Evolutionary conservation across 2,888 invertebrate species (phyloP).

Genomic region (Noctuana brunneofusca): DNA sequence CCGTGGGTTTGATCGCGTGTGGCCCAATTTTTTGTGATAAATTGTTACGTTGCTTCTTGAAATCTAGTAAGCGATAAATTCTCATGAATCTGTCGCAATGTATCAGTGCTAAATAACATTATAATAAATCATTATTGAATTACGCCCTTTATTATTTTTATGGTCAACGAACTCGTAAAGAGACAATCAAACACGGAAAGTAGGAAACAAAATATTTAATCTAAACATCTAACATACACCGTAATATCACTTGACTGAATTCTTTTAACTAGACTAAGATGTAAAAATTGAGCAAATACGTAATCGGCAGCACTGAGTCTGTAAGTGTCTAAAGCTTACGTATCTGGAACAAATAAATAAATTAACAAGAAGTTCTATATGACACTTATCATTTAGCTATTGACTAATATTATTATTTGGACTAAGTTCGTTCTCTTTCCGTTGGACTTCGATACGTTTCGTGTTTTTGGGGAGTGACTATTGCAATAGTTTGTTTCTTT

Average conservation of each 20-base stretch:
- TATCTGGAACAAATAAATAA: conserved; percentile 59
- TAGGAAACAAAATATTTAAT: conserved; percentile 67
- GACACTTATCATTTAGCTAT: conserved; percentile 72
- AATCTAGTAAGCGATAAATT: conserved; percentile 39
- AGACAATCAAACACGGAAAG: conserved; percentile 23
- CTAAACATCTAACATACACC: conserved; percentile 78
- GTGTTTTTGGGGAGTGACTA: conserved; percentile 44
- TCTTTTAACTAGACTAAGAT: conserved; percentile 54
- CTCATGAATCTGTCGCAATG: not conserved
- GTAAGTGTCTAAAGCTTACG: conserved; percentile 41
- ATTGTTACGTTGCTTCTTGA: conserved; percentile 43
- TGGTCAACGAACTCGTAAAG: not conserved
- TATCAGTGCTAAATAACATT: not conserved
- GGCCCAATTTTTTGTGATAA: conserved; percentile 47
- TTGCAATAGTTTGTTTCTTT: conserved; percentile 50
- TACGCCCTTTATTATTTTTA: not conserved
- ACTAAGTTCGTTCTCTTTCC: conserved; percentile 58
- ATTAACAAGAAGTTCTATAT: conserved; percentile 60
- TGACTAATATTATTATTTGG: conserved; percentile 61
- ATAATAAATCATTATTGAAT: not conserved
- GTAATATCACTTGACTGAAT: conserved; percentile 82
- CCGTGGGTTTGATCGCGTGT: conserved; percentile 42
- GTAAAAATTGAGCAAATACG: conserved; percentile 74
- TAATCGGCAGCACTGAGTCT: conserved; percentile 43
- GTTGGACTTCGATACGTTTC: conserved; percentile 45